Conservation (phyloP, 2,797 vertebrate genomes). For the Heteromormyrus szaboi region DNA sequence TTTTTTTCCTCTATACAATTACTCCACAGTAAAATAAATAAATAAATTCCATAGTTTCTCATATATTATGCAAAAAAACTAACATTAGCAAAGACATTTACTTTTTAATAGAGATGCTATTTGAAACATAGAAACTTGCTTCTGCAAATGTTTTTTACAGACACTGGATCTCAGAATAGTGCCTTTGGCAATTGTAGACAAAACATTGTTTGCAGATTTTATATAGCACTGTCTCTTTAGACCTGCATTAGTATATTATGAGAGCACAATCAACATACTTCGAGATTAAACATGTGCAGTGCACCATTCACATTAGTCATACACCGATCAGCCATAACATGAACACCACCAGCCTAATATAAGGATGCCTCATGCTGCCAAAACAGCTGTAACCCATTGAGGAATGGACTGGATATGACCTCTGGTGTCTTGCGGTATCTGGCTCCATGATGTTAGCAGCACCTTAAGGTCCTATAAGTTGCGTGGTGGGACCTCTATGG, state of each 20-base stretch:
- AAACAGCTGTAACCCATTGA: neutral
- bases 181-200: neutral
- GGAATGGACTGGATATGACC: neutral
- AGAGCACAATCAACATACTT: neutral
- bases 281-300: neutral
- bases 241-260: neutral
- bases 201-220: neutral
- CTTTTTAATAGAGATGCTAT: neutral
- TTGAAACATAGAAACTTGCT: neutral
- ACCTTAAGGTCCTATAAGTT: neutral
- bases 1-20: neutral
- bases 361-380: neutral
- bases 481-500: neutral
- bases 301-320: neutral
- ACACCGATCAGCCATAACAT: neutral
- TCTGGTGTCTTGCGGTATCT: neutral
- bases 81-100: neutral
- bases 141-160: neutral
- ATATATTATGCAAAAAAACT: neutral
- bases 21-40: neutral
- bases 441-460: neutral
- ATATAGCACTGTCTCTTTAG: neutral
- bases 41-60: neutral
- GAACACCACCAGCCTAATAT: neutral
- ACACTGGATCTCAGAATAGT: neutral